Evolutionary conservation across 2,888 invertebrate species (phyloP), one percentile per base, ranked within the genome.

Genomic region (Cephus pygmeus): DNA sequence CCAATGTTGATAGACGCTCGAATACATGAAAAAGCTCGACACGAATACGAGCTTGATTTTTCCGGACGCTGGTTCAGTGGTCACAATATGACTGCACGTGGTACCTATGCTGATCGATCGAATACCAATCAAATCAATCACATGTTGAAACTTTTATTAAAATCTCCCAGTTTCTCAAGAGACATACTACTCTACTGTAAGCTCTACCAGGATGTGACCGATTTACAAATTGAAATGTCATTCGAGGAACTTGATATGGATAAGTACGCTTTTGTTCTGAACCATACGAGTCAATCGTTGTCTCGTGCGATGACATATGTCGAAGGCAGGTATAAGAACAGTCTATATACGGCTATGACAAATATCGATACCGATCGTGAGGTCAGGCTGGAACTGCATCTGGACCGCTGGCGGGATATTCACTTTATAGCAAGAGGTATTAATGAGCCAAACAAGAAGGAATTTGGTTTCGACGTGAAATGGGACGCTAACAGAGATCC

Each of bases 401-500:
- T 97, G 82, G 97, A 97, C 88, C 96, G 96, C 87, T 92, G 95
- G 81, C 94, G 97, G 56, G 97, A 97, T 90, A 93, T 97, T 56
- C 95, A 96, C 87, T 89, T 97, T 4, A 93, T 94, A 0, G 92
- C 95, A 81, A 94, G 94, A 80, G 93, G 94, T 3, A 93, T 94
- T 81, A 93, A 94, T 69, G 93, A 94, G 11, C 92, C 93, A 0
- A 91, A 92, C 15, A 93, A 94, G 76, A 96, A 96, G 87, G 94
- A 95, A 35, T 92, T 95, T 0, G 95, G 95, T 6, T 92, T 96
- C 1, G 95, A 96, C 78, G 89, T 97, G 31, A 96, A 96, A 90
- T 97, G 97, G 97, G 97, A 97, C 88, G 96, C 96, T 0, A 97
- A 97, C 90, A 93, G 97, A 11, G 96, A 97, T 92, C 97, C 97